phyloP scores from a whole-genome alignment of 2,888 invertebrate species.

The Lypha dubia region DNA sequence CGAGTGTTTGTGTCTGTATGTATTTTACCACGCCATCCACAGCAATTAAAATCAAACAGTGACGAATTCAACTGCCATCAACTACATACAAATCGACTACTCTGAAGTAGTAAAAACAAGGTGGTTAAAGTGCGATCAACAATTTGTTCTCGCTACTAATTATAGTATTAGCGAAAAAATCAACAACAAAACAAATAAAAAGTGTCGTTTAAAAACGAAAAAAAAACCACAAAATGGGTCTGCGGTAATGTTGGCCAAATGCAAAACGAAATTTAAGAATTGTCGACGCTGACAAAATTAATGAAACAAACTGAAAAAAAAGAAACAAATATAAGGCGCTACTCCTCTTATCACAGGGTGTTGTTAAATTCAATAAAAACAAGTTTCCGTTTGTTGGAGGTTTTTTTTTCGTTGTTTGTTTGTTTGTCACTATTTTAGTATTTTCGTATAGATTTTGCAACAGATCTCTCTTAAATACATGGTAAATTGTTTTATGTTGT shows the following conservation, averaged over 20 bases:
- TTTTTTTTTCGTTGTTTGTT: constrained; percentile 24
- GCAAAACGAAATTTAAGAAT: constrained; percentile 50
- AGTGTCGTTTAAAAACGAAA: constrained; percentile 52
- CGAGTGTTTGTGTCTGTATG: background rate
- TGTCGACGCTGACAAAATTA: constrained; percentile 32
- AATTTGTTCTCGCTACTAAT: constrained; percentile 75
- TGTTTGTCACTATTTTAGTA: constrained; percentile 22
- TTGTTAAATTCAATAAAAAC: constrained; percentile 50
- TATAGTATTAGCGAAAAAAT: constrained; percentile 64
- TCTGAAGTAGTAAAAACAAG: constrained; percentile 3
- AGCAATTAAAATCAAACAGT: constrained; percentile 32
- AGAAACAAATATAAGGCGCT: background rate
- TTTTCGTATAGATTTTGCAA: constrained; percentile 69
- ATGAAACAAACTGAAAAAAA: constrained; percentile 46
- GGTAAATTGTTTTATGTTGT: constrained; percentile 31
- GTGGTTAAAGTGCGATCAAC: constrained; percentile 74
- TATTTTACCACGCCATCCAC: background rate
- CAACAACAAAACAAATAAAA: constrained; percentile 39
- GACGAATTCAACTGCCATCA: constrained; percentile 27
- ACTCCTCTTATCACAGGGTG: constrained; percentile 44
- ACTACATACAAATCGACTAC: constrained; percentile 22
- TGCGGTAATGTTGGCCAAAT: constrained; percentile 50
- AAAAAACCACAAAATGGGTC: constrained; percentile 24
- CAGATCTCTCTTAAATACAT: constrained; percentile 57
- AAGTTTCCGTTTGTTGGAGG: constrained; percentile 36